Conservation (phyloP, 2,113 vertebrate species). For the Sceloporus tristichus region DNA sequence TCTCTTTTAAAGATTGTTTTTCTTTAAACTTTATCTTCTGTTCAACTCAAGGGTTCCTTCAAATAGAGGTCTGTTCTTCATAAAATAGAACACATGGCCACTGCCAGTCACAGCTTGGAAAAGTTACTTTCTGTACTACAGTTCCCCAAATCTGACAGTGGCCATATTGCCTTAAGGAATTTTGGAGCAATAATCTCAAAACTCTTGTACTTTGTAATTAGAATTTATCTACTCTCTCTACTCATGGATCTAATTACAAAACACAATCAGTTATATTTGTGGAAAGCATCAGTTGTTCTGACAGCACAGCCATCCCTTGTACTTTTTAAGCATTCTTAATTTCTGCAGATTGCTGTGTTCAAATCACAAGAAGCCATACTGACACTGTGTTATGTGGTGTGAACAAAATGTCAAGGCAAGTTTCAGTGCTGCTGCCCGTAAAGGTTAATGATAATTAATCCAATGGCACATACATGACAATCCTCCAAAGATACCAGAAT, state of each 20-base stretch:
- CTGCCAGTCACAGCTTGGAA: too few relatives aligned
- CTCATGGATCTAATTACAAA: conserved; percentile 36
- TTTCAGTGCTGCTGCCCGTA: conserved; percentile 1
- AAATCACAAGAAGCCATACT: neutral
- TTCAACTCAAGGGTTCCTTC: too few relatives aligned
- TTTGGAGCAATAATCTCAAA: neutral
- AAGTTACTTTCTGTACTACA: too few relatives aligned
- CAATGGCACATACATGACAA: neutral
- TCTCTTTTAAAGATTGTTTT: too few relatives aligned
- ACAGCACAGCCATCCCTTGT: neutral
- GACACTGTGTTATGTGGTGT: neutral
- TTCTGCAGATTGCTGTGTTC: neutral
- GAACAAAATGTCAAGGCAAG: conserved; percentile 38
- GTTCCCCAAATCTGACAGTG: too few relatives aligned
- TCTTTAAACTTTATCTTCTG: too few relatives aligned
- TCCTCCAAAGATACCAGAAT: neutral
- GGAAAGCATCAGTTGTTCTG: conserved; percentile 1
- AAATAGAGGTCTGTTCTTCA: too few relatives aligned
- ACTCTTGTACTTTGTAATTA: neutral
- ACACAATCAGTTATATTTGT: neutral
- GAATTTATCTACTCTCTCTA: conserved; percentile 6
- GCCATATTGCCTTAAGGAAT: too few relatives aligned
- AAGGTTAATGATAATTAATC: conserved; percentile 12
- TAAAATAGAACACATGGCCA: too few relatives aligned
- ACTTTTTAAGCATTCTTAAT: conserved; percentile 25